Base-by-base conservation (phyloP, 2,888 invertebrate species). In the Cistogaster globosa region DNA sequence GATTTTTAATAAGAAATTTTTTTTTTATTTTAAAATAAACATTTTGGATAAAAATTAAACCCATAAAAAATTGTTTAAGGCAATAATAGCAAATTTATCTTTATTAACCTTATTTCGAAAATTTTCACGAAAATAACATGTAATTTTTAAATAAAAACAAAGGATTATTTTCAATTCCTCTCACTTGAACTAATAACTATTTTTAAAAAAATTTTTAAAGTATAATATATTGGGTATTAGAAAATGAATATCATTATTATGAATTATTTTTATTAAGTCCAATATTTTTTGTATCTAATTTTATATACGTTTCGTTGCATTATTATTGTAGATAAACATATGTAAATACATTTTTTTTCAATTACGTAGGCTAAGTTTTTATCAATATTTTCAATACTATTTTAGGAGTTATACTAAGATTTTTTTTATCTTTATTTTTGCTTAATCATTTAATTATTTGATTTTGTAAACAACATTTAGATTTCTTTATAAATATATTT, bases 381-480 rank as follows among this genome's bases (percentile, higher is more conserved):
- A 9, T 63, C 22, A 55, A 60, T 60, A 75, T 45, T 65, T 45
- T 63, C 20, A n/a, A 36, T 77, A 76, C 53, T 79, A 79, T 57
- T 12, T 32, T 38, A 62, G 42, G 57, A 62, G 45, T 60, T 72
- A 71, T 67, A 67, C 69, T 76, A 62, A 26, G 42, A 57, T 71
- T 60, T 55, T 32, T n/a, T 69, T 60, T n/a, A 7, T 8, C 36
- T 71, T 20, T 48, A 48, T 2, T 58, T 32, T 55, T 63, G 32
- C 26, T 45, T 67, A 14, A 48, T 62, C 48, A 32, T 22, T 69
- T 42, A 42, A 12, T 42, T 42, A 42, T 42, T 72, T 14, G 12
- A 69, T 82, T 75, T 57, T 81, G 55, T 78, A 82, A 60, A 85
- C 85, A 85, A 85, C 85, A 85, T 76, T 79, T 42, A 85, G 82